Conservation (phyloP, 2,888 invertebrate species). For the Tridacna gigas region DNA sequence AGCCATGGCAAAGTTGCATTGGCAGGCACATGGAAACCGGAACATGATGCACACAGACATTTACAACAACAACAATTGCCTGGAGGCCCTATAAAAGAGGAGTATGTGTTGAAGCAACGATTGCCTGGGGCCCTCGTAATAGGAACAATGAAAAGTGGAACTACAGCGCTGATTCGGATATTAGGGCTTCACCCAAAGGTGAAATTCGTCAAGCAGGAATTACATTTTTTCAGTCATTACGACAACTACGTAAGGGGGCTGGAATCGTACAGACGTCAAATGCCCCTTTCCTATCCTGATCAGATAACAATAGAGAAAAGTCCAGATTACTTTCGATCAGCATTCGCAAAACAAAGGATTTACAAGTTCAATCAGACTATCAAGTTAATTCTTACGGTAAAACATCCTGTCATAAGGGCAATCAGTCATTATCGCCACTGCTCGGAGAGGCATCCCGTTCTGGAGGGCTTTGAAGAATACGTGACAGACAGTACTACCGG, state of each 20-base stretch:
- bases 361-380: conserved; percentile 96
- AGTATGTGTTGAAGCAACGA: neutral
- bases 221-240: conserved; percentile 95
- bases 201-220: conserved; percentile 94
- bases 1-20: no score
- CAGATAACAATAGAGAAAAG: conserved; percentile 98
- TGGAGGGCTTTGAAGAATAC: neutral
- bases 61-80: conserved; percentile 72
- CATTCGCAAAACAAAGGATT: conserved; percentile 96
- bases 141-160: conserved; percentile 85
- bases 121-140: conserved; percentile 85
- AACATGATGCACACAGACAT: no score
- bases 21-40: no score
- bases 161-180: conserved; percentile 84
- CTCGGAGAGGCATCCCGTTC: neutral
- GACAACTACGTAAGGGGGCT: conserved; percentile 93
- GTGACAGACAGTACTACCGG: neutral
- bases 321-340: conserved; percentile 97
- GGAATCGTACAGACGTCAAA: conserved; percentile 94
- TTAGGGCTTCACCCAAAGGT: conserved; percentile 87
- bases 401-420: conserved; percentile 97
- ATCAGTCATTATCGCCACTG: neutral
- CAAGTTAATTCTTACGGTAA: conserved; percentile 94
- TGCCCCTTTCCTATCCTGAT: conserved; percentile 94
- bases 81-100: conserved; percentile 79